Evolutionary conservation across 2,113 vertebrate genomes (phyloP).

Genomic region (Myanophis thanlyinensis): DNA sequence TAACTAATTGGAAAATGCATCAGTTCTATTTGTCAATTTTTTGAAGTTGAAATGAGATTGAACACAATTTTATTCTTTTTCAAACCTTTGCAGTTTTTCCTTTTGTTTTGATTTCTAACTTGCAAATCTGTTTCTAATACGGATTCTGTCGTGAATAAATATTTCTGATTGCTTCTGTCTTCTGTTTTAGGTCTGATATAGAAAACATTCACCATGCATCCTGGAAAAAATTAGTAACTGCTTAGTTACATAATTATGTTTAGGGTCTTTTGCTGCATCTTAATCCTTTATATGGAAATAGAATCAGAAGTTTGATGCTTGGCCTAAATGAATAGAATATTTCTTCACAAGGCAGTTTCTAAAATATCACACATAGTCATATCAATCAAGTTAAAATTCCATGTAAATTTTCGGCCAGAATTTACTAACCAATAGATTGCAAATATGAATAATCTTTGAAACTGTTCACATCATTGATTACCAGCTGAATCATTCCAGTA

Average conservation of each 20-base stretch:
- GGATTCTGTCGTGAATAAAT: not conserved
- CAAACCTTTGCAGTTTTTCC: not conserved
- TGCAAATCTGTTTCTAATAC: not conserved
- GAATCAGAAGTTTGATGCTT: not conserved
- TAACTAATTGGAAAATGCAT: not conserved
- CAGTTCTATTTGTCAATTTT: not conserved
- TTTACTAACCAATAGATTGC: not conserved
- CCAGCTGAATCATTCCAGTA: not conserved
- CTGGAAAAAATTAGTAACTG: too few relatives aligned
- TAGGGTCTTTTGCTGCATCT: too few relatives aligned
- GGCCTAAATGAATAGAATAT: not conserved
- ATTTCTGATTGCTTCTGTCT: not conserved
- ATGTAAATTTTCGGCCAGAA: not conserved
- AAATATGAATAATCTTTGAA: not conserved
- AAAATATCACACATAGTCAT: not conserved
- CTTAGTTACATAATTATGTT: too few relatives aligned
- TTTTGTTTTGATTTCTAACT: not conserved
- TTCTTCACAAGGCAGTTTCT: not conserved
- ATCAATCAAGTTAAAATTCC: not conserved
- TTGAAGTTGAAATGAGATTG: not conserved
- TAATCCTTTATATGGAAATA: not conserved
- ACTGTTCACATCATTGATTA: not conserved
- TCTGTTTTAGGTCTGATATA: not conserved
- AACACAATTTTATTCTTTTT: not conserved
- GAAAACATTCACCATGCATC: not conserved